Percentiles rank a stretch among this genome's conserved stretches.
These are phyloP conservation scores for Drosophila santomea DNA, from an alignment of 1,140 invertebrate species.

Conservation along the genomic window DNA sequence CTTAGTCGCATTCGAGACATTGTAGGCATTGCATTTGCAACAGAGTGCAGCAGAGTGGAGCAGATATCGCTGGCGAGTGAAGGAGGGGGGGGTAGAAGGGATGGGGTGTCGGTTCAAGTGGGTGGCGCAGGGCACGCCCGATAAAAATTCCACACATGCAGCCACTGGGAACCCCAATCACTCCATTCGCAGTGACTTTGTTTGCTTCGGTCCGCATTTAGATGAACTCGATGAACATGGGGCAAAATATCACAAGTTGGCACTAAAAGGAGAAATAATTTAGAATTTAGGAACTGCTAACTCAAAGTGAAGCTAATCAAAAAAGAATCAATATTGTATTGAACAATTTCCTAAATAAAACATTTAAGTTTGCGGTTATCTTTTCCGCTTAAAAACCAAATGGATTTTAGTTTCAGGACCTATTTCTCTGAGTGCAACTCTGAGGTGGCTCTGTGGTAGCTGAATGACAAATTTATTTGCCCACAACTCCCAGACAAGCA, in stretches of 20 bases:
- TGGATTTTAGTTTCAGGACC: no score
- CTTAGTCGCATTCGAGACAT: slow-evolving; percentile 75
- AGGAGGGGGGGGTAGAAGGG: neutral
- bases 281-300: neutral
- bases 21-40: slow-evolving; percentile 58
- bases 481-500: slow-evolving; percentile 1
- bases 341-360: no score
- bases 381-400: no score
- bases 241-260: neutral
- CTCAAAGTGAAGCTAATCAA: neutral
- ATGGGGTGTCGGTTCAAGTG: neutral
- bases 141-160: slow-evolving; percentile 32
- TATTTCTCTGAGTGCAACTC: neutral
- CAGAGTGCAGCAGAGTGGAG: slow-evolving; percentile 32
- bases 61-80: neutral
- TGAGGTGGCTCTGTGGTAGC: neutral
- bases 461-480: slow-evolving; percentile 5
- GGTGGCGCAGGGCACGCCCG: neutral
- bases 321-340: no score
- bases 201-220: slow-evolving; percentile 32
- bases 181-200: slow-evolving; percentile 49
- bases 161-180: slow-evolving; percentile 37
- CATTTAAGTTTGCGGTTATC: no score
- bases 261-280: neutral
- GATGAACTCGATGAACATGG: slow-evolving; percentile 3